Base-by-base conservation (phyloP, 2,888 invertebrate species). In the Oxystoma pomonae region DNA sequence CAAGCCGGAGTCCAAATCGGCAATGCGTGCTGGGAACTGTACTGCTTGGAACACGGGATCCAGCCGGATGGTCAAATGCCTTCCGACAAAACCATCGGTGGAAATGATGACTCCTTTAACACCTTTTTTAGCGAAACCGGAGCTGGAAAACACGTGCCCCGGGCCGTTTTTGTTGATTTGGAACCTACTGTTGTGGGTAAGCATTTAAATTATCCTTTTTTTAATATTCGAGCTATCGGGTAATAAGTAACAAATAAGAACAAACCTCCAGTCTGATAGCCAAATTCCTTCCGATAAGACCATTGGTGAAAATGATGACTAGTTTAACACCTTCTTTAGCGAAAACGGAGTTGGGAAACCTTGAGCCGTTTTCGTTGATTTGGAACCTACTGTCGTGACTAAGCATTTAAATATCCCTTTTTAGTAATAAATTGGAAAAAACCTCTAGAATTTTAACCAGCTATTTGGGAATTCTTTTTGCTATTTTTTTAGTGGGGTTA, bases 321-420 rank as follows among this genome's bases (percentile, higher is more conserved):
- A 79, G 61, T 78, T 74, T 59, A 79, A 79, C 55, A 76, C 88
- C 1, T 85, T 87, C 71, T 88, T 87, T 69, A 81, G 77, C 58
- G 77, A 85, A 60, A 87, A 88, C 51, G 84, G 82, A 2, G 78
- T 84, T 50, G 90, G 90, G 22, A 92, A 92, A 79, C 95, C 95
- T 1, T 84, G 94, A 69, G 86, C 89, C 3, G 86, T 94, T 16
- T 90, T 95, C 84, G 86, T 94, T 58, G 95, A 96, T 78, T 83
- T 94, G 71, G 95, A 96, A 76, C 94, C 95, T 19, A 92, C 91
- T 22, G 93, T 92, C 18, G 90, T 96, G 52, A 91, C 93, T 90
- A 76, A 83, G 85, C 3, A 35, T 35, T 35, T 35, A 12, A 35
- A 35, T n/a, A n/a, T n/a, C n/a, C n/a, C n/a, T n/a, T n/a, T n/a